Conservation (phyloP, 2,797 vertebrate species). For the Garrulus glandarius region DNA sequence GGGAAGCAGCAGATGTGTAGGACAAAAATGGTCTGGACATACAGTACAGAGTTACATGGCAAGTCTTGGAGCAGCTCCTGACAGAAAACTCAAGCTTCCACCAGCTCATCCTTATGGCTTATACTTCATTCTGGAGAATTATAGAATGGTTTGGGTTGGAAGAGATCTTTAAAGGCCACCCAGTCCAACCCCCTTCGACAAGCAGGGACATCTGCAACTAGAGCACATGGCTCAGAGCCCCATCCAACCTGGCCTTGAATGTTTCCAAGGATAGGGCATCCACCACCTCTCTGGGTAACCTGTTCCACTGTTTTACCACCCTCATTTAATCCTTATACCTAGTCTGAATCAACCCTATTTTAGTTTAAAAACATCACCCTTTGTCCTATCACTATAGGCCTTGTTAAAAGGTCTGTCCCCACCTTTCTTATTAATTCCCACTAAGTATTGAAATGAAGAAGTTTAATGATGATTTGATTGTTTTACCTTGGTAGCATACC, state of each 20-base stretch:
- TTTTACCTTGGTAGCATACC: neutral
- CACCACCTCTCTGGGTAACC: neutral
- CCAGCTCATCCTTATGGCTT: neutral
- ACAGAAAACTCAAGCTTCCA: neutral
- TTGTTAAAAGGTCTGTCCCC: neutral
- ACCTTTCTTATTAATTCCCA: neutral
- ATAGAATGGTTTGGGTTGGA: neutral
- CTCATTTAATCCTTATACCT: neutral
- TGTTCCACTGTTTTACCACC: neutral
- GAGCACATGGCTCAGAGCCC: neutral
- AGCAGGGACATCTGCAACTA: neutral
- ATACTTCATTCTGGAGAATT: neutral
- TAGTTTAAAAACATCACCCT: neutral
- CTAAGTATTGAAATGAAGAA: neutral
- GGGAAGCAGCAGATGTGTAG: neutral
- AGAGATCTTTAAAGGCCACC: neutral
- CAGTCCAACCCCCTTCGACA: rapidly evolving
- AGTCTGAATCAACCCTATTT: neutral
- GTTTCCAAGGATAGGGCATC: neutral
- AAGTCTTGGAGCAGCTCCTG: neutral
- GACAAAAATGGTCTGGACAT: neutral
- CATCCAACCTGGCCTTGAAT: rapidly evolving
- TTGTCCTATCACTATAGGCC: neutral
- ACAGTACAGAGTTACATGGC: rapidly evolving
- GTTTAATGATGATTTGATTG: neutral